Conservation (phyloP, 2,888 invertebrate genomes). For the Pseudococcus viburni region DNA sequence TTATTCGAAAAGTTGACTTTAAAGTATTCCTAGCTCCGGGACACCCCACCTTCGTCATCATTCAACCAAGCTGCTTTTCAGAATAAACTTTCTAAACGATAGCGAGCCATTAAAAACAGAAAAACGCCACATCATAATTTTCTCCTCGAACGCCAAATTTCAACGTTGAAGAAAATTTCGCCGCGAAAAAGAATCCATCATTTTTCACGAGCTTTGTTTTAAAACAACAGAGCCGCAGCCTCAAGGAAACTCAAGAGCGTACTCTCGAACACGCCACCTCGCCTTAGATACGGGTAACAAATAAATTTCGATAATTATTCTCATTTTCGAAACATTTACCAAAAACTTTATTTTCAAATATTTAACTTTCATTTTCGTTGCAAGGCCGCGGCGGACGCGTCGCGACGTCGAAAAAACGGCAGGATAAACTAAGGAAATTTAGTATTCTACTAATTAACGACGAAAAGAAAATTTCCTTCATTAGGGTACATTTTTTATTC, state of each 20-base stretch:
- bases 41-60: no score
- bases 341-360: constrained; percentile 10
- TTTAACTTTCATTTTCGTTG: constrained; percentile 36
- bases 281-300: neutral
- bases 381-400: neutral
- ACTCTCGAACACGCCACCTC: neutral
- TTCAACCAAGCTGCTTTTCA: no score
- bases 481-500: constrained; percentile 39
- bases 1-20: no score
- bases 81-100: neutral
- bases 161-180: neutral
- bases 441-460: constrained; percentile 24
- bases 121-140: neutral
- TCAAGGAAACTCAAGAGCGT: neutral
- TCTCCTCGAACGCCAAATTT: neutral
- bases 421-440: neutral
- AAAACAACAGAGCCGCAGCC: neutral
- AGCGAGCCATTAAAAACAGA: neutral
- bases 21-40: no score
- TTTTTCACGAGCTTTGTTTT: neutral
- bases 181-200: neutral
- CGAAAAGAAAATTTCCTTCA: constrained; percentile 39
- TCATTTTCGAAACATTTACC: constrained; percentile 1
- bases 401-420: no score
- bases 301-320: constrained; percentile 13